Evolutionary conservation across 2,113 vertebrate genomes (phyloP), one percentile per base, ranked within the genome.

Genomic region (Halichoeres trimaculatus): DNA sequence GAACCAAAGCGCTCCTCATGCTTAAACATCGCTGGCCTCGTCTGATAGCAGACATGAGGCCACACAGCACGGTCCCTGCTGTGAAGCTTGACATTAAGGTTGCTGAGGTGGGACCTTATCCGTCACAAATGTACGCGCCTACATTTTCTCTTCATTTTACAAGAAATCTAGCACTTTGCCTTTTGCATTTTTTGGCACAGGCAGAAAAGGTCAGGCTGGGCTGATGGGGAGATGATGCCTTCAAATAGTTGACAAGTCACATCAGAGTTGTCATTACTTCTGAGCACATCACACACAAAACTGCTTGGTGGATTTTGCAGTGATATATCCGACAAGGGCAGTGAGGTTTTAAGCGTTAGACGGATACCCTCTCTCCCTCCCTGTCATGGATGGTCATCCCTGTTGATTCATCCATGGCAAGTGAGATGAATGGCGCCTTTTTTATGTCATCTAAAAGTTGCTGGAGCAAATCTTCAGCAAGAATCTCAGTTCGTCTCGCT

Each of bases 341-440:
- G 41, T 7, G 22, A 30, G 52, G 30, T 57, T 64, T n/a, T 50
- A 57, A 63, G 52, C 0, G 34, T 22, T 20, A 36, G 16, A 55
- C 19, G 50, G 4, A 35, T 36, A 13, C 38, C 14, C 30, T 20
- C 58, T 54, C 13, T 54, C 51, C 54, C 14, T 34, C 20, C 17
- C 41, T 65, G 61, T 58, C 54, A 43, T 43, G 35, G 60, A 41
- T 58, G 43, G 22, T 47, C 43, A 40, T 74, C 34, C 41, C 50
- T 57, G 53, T 36, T 74, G 59, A 73, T 63, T 63, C 40, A 47
- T 63, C 51, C 59, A 36, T 48, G 22, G 34, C 22, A 30, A 57
- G 60, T 51, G 41, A 65, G 53, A 74, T 63, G 59, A 73, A 48
- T 63, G 63, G 70, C 36, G 52, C 71, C 61, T 40, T 50, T 62